Evolutionary conservation across 2,797 vertebrate species (phyloP), one percentile per base, ranked within the genome.

Genomic region (Paedocypris micromegethes): DNA sequence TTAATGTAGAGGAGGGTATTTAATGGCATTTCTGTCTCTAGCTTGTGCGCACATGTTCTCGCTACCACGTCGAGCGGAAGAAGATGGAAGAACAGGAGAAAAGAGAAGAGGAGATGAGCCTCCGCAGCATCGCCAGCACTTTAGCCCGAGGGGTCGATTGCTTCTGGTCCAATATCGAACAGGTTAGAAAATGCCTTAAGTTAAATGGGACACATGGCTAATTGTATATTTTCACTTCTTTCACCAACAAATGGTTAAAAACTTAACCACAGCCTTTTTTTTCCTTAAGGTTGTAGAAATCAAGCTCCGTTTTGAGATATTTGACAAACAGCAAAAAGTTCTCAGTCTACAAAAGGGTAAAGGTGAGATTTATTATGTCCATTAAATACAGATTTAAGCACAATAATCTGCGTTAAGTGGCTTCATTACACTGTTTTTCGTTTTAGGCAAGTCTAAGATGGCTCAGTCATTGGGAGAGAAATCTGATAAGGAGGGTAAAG

Each of bases 151-250:
- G 95, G 80, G 94, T 97, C 68, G 93, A 95, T 50, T 93, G 92
- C 75, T 97, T 97, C 82, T 97, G 94, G 94, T 90, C 90, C 46
- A 97, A 94, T 83, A 96, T 97, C 66, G 91, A 96, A 62, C 93
- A 96, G 91, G 94, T 94, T n/a, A 50, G 3, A 50, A 52, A 38
- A 4, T 9, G 2, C n/a, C 42, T 56, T 6, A 8, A 40, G 7
- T 39, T 7, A 54, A 7, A 38, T 54, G 5, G 3, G 4, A 9
- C 37, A 39, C 6, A 59, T 57, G 5, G 23, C 23, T 23, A 23
- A 23, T 23, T 23, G 23, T 23, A 23, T 23, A 1, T 23, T 23
- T 23, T 23, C 1, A 23, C 23, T 23, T 23, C 23, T 23, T 23
- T 23, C 23, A 23, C 23, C 23, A 23, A 23, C 23, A 23, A 23